Evolutionary conservation across 2,797 vertebrate species (phyloP), one percentile per base, ranked within the genome.

Genomic region (Avahi laniger): DNA sequence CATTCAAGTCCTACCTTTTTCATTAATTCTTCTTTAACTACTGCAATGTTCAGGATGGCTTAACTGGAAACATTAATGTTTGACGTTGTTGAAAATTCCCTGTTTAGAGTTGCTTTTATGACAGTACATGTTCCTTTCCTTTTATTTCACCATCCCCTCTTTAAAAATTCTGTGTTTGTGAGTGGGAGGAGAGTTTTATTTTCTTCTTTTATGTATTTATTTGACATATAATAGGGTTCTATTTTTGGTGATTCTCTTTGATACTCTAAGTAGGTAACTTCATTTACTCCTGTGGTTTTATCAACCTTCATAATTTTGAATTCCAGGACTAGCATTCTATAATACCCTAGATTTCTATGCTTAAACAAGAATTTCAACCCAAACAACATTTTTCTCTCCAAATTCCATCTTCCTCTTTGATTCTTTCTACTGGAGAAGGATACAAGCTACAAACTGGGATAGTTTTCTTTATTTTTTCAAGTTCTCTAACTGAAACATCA

Each of bases 381-480:
- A 41, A 94, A 41, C 48, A 43, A n/a, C 3, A 35, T 43, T 61
- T 78, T 75, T 65, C 3, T 69, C 20, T 73, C 7, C 4, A 46
- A 75, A 75, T 85, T 33, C 72, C 28, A 70, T 83, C 14, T 52
- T 78, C 12, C 10, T 75, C 22, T 52, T 30, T 57, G 33, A 75
- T 48, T 57, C 14, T 30, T 79, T 48, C 78, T 83, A 43, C 28
- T 3, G 17, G n/a, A n/a, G 10, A 41, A 84, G 3, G 7, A 75
- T 67, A 61, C 35, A 80, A 69, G 6, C 18, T 65, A 79, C 13
- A 84, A 72, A 57, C 0, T 1, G 35, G 5, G 13, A 52, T 52
- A 38, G 72, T 83, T 28, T 80, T 95, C 6, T 90, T 82, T 46
- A 67, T 52, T 50, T 78, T 61, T 11, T 48, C 17, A 75, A 43